A percentile compares a stretch with the other conserved stretches of the same genome.
These are phyloP conservation scores for Eulemur macaco DNA, from an alignment of 2,113 vertebrate species.

Conservation along the genomic window DNA sequence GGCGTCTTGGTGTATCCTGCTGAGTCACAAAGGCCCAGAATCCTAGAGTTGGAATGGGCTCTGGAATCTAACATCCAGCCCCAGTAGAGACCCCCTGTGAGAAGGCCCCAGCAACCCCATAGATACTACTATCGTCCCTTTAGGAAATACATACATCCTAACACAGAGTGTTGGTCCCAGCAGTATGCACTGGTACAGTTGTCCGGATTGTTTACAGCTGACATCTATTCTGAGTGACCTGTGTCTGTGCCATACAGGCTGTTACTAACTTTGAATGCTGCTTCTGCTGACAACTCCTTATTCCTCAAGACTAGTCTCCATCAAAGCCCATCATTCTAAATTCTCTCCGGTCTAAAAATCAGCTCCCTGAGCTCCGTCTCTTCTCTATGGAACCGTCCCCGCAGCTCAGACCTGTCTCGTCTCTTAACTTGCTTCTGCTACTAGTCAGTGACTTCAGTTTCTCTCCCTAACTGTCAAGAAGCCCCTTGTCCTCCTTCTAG, in stretches of 20 bases:
- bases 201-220: too few relatives aligned
- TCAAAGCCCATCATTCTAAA: background rate
- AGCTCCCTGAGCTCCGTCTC: too few relatives aligned
- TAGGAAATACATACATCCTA: background rate
- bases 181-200: rapidly evolving
- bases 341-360: rapidly evolving
- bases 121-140: background rate
- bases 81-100: rapidly evolving
- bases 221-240: rapidly evolving
- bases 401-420: background rate
- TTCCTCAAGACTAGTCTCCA: background rate
- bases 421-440: background rate
- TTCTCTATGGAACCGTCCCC: background rate
- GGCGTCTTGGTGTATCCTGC: background rate
- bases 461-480: background rate
- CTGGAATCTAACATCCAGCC: background rate
- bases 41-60: background rate
- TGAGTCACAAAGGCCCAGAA: background rate
- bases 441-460: background rate
- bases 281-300: background rate
- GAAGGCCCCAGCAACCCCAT: background rate
- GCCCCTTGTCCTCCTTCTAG: background rate
- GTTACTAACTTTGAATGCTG: rapidly evolving
- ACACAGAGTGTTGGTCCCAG: rapidly evolving
- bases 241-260: rapidly evolving